Base-by-base conservation (phyloP, 2,888 invertebrate species). In the Stenichneumon culpator region DNA sequence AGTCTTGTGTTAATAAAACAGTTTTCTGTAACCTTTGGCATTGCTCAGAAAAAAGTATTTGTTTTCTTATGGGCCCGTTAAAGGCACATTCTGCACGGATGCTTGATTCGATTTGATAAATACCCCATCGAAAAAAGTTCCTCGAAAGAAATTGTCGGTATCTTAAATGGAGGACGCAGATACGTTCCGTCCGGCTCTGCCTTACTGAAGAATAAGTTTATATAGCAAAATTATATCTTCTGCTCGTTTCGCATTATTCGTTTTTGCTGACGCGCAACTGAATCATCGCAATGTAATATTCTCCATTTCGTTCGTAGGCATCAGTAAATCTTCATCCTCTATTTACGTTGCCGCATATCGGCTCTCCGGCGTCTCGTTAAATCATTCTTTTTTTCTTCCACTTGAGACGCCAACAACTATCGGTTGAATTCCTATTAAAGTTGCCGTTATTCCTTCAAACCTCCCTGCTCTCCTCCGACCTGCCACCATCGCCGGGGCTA, bases 371-470 rank as follows among this genome's bases (percentile, higher is more conserved):
- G 16, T 78, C 78, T 78, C 60, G 72, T 78, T 82, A 67, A 67
- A 82, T 28, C 72, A 60, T 82, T 70, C 77, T 82, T 77, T 82
- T 82, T 65, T 78, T 60, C 60, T 50, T 44, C 72, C 82, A 72
- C 82, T 82, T 57, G 82, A 78, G 82, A 70, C 70, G 65, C 70
- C 50, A 73, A 68, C 57, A 77, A 72, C 77, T 65, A 78, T 82
- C 82, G 82, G 78, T 78, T 47, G 82, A 78, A 82, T 82, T 82
- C 57, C 68, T 73, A 82, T 78, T 82, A 78, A 72, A 78, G 47
- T 50, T 68, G 47, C 60, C 60, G 60, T 28, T 63, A 63, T 63
- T 63, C 60, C 60, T 63, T 32, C 60, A n/a, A 60, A 28, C 19
- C 39, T 28, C 32, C 68, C 22, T 54, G 14, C 22, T 11, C 22